Evolutionary conservation across 2,888 invertebrate genomes (phyloP).

Genomic region (Sialis lutaria): DNA sequence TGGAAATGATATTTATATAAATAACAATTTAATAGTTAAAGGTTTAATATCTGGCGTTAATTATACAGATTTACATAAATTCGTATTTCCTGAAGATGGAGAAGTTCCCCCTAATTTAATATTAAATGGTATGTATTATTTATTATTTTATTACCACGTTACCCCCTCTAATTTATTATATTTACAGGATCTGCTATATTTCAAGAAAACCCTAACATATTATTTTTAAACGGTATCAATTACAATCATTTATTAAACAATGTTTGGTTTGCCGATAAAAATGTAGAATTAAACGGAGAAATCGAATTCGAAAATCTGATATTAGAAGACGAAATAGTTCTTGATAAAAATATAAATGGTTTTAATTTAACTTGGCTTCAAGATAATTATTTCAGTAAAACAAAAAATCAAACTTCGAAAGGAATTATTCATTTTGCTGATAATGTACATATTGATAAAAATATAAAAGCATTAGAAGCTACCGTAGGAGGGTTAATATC

Average conservation of each 20-base stretch:
- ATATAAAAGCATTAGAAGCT: conserved; percentile 19
- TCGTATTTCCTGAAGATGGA: conserved; percentile 14
- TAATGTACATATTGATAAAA: conserved; percentile 20
- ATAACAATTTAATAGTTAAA: conserved; percentile 18
- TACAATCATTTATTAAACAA: conserved; percentile 20
- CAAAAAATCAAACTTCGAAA: conserved; percentile 26
- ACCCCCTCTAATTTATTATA: background rate
- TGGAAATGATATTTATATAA: conserved; percentile 15
- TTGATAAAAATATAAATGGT: conserved; percentile 26
- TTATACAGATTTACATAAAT: conserved; percentile 20
- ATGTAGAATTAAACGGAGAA: conserved; percentile 15
- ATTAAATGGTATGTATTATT: conserved; percentile 18
- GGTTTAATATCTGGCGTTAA: conserved; percentile 19
- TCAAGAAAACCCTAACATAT: conserved; percentile 23
- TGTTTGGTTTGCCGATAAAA: conserved; percentile 31
- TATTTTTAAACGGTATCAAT: conserved; percentile 22
- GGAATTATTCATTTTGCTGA: conserved; percentile 25
- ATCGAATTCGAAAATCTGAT: conserved; percentile 18
- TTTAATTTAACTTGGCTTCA: conserved; percentile 26
- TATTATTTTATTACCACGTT: conserved; percentile 6
- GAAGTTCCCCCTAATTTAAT: conserved; percentile 16
- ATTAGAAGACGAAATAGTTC: conserved; percentile 17
- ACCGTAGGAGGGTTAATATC: conserved; percentile 19
- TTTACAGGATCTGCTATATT: conserved; percentile 26
- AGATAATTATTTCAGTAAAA: conserved; percentile 32